phyloP scores from a whole-genome alignment of 2,888 invertebrate genomes.

The Agapetus fuscipes region DNA sequence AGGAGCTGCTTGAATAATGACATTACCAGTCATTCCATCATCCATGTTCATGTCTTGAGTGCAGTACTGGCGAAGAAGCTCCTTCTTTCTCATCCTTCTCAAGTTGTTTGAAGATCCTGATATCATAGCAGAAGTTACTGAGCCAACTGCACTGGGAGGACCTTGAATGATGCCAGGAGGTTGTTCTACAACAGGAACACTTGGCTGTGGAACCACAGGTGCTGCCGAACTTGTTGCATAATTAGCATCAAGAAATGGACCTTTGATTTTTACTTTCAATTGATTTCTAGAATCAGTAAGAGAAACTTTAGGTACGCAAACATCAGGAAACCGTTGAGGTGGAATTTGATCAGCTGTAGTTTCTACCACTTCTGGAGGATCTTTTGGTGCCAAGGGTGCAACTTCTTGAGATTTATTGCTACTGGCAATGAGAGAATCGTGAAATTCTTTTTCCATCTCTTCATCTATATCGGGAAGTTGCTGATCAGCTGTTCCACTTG shows the following conservation, averaged over 20 bases:
- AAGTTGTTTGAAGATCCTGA: constrained; percentile 62
- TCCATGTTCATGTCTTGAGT: constrained; percentile 82
- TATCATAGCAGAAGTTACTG: constrained; percentile 34
- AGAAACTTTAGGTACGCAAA: constrained; percentile 55
- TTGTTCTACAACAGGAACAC: constrained; percentile 31
- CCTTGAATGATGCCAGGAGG: constrained; percentile 31
- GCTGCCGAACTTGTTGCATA: constrained; percentile 56
- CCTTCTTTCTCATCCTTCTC: constrained; percentile 83
- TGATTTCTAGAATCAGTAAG: constrained; percentile 76
- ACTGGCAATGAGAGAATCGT: constrained; percentile 53
- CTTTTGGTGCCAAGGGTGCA: constrained; percentile 23
- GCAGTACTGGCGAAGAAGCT: constrained; percentile 74
- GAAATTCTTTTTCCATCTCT: constrained; percentile 67
- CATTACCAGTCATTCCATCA: constrained; percentile 51
- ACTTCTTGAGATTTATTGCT: constrained; percentile 26
- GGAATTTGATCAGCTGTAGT: constrained; percentile 10
- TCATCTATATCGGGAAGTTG: constrained; percentile 67
- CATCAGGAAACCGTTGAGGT: constrained; percentile 5
- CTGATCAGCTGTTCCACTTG: constrained; percentile 58
- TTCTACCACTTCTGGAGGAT: constrained; percentile 22
- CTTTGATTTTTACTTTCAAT: constrained; percentile 84
- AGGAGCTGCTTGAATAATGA: constrained; percentile 36
- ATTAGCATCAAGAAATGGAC: constrained; percentile 69
- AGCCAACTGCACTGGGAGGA: constrained; percentile 38
- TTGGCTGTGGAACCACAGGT: constrained; percentile 48